Percentiles rank a stretch among this genome's conserved stretches.
These are phyloP conservation scores for Chaitophorus viminalis DNA, from an alignment of 2,888 invertebrate species.

Conservation along the genomic window DNA sequence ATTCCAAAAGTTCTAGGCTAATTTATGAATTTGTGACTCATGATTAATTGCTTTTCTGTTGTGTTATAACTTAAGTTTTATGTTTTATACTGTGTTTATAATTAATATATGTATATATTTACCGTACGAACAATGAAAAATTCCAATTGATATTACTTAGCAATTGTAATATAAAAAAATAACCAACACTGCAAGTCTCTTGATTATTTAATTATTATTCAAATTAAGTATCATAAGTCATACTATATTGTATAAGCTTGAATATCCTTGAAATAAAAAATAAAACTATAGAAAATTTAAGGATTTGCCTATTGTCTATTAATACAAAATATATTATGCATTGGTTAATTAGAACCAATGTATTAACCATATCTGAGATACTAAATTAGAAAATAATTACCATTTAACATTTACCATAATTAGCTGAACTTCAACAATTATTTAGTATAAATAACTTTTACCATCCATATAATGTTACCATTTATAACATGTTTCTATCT, in stretches of 20 bases:
- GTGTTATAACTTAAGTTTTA: neutral
- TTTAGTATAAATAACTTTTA: too few species aligned
- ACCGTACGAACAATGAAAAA: neutral
- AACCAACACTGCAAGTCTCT: neutral
- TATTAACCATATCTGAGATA: too few species aligned
- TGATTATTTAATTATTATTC: neutral
- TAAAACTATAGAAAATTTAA: neutral
- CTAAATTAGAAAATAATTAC: too few species aligned
- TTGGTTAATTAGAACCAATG: too few species aligned
- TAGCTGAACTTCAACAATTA: too few species aligned
- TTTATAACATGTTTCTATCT: too few species aligned
- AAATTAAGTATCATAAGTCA: neutral
- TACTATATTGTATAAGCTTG: neutral
- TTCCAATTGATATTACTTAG: neutral
- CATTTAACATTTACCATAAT: too few species aligned
- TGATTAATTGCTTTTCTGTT: neutral
- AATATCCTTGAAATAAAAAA: neutral
- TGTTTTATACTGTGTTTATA: neutral
- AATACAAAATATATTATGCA: neutral
- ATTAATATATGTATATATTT: neutral
- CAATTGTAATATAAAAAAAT: neutral
- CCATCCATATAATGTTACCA: too few species aligned
- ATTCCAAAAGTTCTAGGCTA: slow-evolving; percentile 22
- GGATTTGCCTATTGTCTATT: neutral
- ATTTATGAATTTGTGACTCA: neutral